Conservation (phyloP, 1,140 invertebrate genomes). For the Cydia amplana region DNA sequence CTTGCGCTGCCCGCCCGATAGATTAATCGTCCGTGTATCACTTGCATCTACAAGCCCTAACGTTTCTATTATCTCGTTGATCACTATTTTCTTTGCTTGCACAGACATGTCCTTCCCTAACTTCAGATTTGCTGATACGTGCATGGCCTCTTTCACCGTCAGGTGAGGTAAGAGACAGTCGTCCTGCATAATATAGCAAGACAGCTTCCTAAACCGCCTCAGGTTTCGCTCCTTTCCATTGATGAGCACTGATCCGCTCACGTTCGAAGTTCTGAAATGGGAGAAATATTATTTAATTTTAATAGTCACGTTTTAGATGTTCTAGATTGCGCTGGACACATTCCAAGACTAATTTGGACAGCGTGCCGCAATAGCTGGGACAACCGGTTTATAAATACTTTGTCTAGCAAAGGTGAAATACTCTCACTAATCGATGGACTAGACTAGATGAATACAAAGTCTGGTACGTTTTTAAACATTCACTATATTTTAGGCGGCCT, state of each 20-base stretch:
- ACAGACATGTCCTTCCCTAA: constrained; percentile 89
- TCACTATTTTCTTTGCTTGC: constrained; percentile 88
- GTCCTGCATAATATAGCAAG: constrained; percentile 98
- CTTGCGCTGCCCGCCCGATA: constrained; percentile 96
- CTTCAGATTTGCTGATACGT: constrained; percentile 94
- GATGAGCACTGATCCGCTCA: constrained; percentile 88
- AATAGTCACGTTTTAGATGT: constrained; percentile 39
- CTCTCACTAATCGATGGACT: not conserved
- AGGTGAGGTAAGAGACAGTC: constrained; percentile 94
- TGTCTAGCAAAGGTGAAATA: constrained; percentile 26
- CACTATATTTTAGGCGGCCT: not conserved
- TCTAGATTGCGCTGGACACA: constrained; percentile 22
- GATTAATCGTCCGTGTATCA: constrained; percentile 87
- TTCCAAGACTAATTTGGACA: constrained; percentile 22
- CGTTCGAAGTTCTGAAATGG: constrained; percentile 84
- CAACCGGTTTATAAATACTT: constrained; percentile 7
- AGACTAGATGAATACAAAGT: not conserved
- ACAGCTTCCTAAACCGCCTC: constrained; percentile 92
- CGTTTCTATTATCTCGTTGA: constrained; percentile 91
- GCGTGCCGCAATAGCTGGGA: constrained; percentile 10
- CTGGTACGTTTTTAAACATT: not conserved
- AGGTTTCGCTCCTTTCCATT: constrained; percentile 93
- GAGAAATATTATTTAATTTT: constrained; percentile 36
- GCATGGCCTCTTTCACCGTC: constrained; percentile 94
- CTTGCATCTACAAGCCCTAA: constrained; percentile 86